Evolutionary conservation across 2,797 vertebrate genomes (phyloP).

Genomic region (Hypotaenidia philippensis): DNA sequence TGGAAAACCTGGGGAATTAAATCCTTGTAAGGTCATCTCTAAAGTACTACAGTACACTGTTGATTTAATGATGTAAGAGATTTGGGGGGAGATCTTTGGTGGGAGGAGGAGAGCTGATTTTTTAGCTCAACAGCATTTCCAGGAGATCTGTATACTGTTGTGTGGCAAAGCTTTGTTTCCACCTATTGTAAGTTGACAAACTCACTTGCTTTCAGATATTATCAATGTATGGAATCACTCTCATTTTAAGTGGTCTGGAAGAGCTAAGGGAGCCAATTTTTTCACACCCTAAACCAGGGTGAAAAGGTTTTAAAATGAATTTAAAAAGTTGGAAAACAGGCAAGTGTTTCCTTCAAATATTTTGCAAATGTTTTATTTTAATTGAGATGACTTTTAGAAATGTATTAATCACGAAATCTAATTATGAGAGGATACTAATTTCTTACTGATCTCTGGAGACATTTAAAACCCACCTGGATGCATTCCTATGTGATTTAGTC

Average conservation of each 20-base stretch:
- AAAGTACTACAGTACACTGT: neutral
- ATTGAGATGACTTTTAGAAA: neutral
- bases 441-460: too few relatives aligned
- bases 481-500: too few relatives aligned
- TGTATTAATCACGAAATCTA: neutral
- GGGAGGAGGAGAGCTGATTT: neutral
- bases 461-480: too few relatives aligned
- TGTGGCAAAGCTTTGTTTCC: neutral
- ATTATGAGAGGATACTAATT: neutral
- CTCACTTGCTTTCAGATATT: neutral
- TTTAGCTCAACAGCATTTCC: neutral
- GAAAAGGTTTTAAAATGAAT: neutral
- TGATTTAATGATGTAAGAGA: neutral
- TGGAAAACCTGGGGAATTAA: neutral
- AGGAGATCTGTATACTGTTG: neutral
- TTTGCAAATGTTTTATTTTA: neutral
- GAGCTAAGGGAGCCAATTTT: neutral
- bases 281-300: neutral
- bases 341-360: neutral
- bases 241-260: neutral
- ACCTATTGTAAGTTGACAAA: neutral
- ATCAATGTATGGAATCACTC: neutral
- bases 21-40: neutral
- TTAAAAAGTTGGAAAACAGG: neutral
- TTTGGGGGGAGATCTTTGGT: neutral